Base-by-base conservation (phyloP, 2,888 invertebrate genomes). In the Lycophotia porphyrea region DNA sequence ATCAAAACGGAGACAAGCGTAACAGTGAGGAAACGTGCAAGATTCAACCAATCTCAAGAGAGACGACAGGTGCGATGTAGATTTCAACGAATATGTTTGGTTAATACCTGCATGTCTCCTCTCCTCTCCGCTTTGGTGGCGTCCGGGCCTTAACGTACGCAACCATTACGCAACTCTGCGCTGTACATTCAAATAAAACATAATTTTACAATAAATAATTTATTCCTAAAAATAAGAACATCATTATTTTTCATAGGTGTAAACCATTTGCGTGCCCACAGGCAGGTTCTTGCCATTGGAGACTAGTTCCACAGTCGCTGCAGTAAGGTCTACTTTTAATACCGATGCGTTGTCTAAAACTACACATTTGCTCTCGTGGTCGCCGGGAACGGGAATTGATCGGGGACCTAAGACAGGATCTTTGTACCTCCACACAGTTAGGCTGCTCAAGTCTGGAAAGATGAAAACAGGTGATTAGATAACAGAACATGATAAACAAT, bases 381-480 rank as follows among this genome's bases (percentile, higher is more conserved):
- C 97, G 52, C 97, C 97, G 76, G 97, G 97, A 39, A 94, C 93
- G 0, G 99, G 99, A 72, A 99, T 97, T 88, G 96, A 97, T 64
- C 99, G 97, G 9, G 98, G 98, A 0, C 99, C 99, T 42, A 98
- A 84, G 2, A 97, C 86, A 0, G 98, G 97, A 93, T 99, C 98
- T 75, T 97, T 96, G 94, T 98, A 98, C 36, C 98, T 97, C 97
- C 98, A 98, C 21, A 99, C 91, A 88, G 97, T 97, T 18, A 99
- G 93, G 27, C 95, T 93, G 71, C 94, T 96, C 5, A 96, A 85
- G 93, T 97, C 98, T 98, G 93, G 49, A 96, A 95, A 88, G 1
- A 64, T 44, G 13, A 77, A 15, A 77, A 39, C 5, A 52, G 15
- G 21, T 24, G 60, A 58, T 70, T 44, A 44, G 18, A 27, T 31